A percentile compares a stretch with the other conserved stretches of the same genome.
Conservation (phyloP, 1,140 invertebrate species). For the Trichomalopsis sarcophagae region DNA sequence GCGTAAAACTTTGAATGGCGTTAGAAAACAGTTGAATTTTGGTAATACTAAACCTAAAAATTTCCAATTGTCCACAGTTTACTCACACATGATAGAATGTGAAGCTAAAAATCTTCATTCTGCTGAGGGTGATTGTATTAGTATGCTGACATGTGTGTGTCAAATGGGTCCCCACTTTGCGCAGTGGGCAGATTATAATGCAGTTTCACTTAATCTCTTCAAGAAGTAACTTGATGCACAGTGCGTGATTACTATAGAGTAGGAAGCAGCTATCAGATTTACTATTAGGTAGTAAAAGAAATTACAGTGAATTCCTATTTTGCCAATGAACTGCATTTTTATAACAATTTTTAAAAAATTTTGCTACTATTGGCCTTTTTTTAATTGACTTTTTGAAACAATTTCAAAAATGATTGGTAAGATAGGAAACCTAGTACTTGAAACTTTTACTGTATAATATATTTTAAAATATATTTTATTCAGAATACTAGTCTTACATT, state of each 20-base stretch:
- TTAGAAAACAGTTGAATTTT: conserved; percentile 26
- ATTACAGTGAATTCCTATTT: not conserved
- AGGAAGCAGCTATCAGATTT: not conserved
- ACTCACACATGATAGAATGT: conserved; percentile 72
- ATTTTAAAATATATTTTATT: not conserved
- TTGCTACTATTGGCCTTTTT: too few relatives aligned
- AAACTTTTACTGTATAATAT: not conserved
- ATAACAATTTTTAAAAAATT: too few relatives aligned
- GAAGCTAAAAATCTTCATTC: conserved; percentile 72
- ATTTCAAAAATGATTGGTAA: not conserved
- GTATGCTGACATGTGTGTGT: conserved; percentile 76
- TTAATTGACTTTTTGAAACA: not conserved
- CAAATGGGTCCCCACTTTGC: conserved; percentile 75
- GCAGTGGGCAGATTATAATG: conserved; percentile 75
- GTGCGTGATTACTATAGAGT: too few relatives aligned
- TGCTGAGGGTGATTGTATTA: conserved; percentile 79
- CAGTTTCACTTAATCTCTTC: conserved; percentile 65
- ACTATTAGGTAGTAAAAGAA: not conserved
- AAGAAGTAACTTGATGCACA: conserved; percentile 18
- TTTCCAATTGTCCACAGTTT: conserved; percentile 76
- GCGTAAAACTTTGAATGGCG: conserved; percentile 30
- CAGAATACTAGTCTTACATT: not conserved
- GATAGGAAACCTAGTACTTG: too few relatives aligned
- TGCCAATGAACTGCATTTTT: not conserved
- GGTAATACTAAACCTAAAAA: conserved; percentile 52